Base-by-base conservation (phyloP, 2,888 invertebrate species). In the Ochropleura plecta region DNA sequence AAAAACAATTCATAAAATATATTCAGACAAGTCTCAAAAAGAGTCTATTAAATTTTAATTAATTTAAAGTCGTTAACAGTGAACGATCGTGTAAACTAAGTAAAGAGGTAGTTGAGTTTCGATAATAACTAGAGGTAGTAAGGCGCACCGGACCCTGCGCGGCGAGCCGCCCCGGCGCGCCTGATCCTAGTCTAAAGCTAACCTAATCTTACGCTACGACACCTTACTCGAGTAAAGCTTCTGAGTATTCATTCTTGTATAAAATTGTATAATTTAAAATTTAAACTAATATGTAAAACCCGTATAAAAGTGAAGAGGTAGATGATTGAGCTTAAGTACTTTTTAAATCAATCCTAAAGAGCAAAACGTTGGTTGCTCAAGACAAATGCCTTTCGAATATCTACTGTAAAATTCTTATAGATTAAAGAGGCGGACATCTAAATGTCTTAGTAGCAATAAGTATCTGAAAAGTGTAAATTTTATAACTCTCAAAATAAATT, bases 251-350 rank as follows among this genome's bases (percentile, higher is more conserved):
- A 93, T 94, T 96, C 94, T 93, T 95, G 95, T 95, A 94, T 96
- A 95, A 83, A 83, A 95, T 95, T 96, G 96, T 96, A 96, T 96
- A 96, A 96, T 96, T 82, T 82, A 82, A 82, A 82, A 82, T 83
- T 82, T 96, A 96, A 96, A 96, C 96, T 96, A 96, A 95, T 96
- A 94, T 96, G 95, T 96, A 96, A 94, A 96, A 96, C 96, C 96
- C 96, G 96, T 96, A 96, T 96, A 96, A 96, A 95, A 96, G 95
- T 95, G 95, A 96, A 96, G 96, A 96, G 96, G 96, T 96, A 96
- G 95, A 93, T 95, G 93, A 94, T 96, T 96, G 95, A 96, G 96
- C 95, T 96, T 96, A 95, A 96, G 96, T 96, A 95, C 95, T 94
- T 94, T 82, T 72, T 94, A 95, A 95, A 95, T 94, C 93, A 94